Evolutionary conservation across 2,888 invertebrate genomes (phyloP).

Genomic region (Aspidiotus rigidus): DNA sequence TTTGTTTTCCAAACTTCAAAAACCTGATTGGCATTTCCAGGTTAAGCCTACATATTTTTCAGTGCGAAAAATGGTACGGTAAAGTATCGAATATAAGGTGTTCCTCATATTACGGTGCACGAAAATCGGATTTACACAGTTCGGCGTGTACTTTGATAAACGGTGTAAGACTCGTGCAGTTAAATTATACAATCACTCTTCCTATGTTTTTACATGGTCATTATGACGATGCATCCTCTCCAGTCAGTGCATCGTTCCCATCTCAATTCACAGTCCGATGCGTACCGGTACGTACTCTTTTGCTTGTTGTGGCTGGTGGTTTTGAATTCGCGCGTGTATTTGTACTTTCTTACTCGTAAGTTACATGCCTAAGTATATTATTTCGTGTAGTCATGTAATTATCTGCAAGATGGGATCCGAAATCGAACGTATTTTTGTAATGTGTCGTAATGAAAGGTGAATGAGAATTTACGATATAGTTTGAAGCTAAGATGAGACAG

Average conservation of each 20-base stretch:
- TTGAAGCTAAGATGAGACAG: constrained; percentile 6
- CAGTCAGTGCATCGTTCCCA: constrained; percentile 22
- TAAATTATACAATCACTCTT: constrained; percentile 19
- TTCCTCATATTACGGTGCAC: too few relatives aligned
- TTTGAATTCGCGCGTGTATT: background rate
- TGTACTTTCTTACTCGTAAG: constrained; percentile 19
- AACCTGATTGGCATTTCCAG: constrained; percentile 1
- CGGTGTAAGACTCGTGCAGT: constrained; percentile 12
- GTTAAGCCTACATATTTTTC: background rate
- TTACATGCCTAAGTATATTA: constrained; percentile 1
- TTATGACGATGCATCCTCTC: constrained; percentile 18
- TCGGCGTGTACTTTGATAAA: background rate
- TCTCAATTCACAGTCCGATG: constrained; percentile 24
- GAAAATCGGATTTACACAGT: constrained; percentile 11
- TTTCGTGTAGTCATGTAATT: constrained; percentile 18
- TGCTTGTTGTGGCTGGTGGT: background rate
- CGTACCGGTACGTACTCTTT: constrained; percentile 11
- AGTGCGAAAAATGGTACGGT: too few relatives aligned
- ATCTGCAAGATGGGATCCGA: background rate
- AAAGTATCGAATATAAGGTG: too few relatives aligned
- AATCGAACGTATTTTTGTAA: background rate
- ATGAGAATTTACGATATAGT: background rate
- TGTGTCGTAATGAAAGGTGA: constrained; percentile 6
- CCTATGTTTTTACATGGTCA: constrained; percentile 24
- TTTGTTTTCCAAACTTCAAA: too few relatives aligned